phyloP scores from a whole-genome alignment of 1,140 invertebrate genomes.

The Tenebrio molitor region DNA sequence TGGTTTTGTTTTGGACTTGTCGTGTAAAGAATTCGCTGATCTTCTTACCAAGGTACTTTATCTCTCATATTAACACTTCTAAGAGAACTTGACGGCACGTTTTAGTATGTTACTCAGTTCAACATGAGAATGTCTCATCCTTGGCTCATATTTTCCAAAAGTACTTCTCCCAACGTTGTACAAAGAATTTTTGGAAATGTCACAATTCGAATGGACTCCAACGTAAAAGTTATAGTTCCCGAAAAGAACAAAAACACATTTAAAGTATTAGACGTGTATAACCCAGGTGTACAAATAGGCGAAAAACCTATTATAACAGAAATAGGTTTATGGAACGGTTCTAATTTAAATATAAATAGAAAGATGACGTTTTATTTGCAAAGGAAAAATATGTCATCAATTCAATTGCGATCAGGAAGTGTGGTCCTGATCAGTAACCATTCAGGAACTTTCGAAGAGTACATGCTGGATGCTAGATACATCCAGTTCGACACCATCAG shows the following conservation, averaged over 20 bases:
- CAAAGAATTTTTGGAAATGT: background rate
- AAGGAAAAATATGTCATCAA: slow-evolving; percentile 10
- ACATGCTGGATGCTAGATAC: slow-evolving; percentile 26
- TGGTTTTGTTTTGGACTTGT: slow-evolving; percentile 15
- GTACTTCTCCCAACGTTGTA: background rate
- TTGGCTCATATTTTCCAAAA: background rate
- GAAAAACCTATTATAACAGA: background rate
- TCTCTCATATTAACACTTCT: too few species aligned
- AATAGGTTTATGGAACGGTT: slow-evolving; percentile 18
- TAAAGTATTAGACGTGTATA: slow-evolving; percentile 20
- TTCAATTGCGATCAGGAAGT: slow-evolving; percentile 22
- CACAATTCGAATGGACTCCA: slow-evolving; percentile 10
- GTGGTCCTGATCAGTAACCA: slow-evolving; percentile 3
- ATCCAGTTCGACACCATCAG: slow-evolving; percentile 27
- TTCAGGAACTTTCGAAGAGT: slow-evolving; percentile 20
- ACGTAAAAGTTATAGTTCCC: background rate
- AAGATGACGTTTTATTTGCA: slow-evolving; percentile 17
- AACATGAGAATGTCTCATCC: background rate
- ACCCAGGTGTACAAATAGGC: slow-evolving; percentile 12
- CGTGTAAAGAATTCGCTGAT: slow-evolving; percentile 5
- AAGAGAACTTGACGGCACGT: background rate
- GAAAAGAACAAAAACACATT: background rate
- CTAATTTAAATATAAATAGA: background rate
- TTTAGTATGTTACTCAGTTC: background rate
- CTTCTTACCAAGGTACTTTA: slow-evolving; percentile 11